These are phyloP conservation scores for Xestia ashworthii DNA, from an alignment of 2,888 invertebrate genomes.

Conservation along the genomic window DNA sequence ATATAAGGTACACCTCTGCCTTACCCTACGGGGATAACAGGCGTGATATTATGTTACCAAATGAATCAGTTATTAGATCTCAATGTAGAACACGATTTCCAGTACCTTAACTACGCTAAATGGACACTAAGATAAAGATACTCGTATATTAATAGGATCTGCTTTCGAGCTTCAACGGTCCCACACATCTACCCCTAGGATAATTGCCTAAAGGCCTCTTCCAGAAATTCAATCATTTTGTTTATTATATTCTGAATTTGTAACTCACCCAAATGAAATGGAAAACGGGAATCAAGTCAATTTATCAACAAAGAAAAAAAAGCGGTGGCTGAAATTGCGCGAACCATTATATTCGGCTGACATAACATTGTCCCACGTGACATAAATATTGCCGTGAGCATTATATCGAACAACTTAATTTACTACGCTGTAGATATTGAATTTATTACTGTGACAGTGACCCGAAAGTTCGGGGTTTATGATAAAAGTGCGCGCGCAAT, in stretches of 20 bases:
- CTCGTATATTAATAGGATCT: constrained; percentile 1
- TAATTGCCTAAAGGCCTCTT: constrained; percentile 23
- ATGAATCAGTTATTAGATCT: constrained; percentile 1
- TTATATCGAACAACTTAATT: constrained; percentile 75
- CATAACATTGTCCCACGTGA: constrained; percentile 44
- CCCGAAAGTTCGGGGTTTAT: constrained; percentile 50
- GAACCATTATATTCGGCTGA: constrained; percentile 47
- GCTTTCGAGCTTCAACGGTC: background rate
- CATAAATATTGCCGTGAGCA: constrained; percentile 69
- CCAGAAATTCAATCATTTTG: constrained; percentile 13
- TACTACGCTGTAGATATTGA: constrained; percentile 67
- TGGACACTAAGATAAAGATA: background rate
- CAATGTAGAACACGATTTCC: constrained; percentile 12
- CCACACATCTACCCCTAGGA: background rate
- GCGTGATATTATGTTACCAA: too few relatives aligned
- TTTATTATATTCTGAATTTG: background rate
- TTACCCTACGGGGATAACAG: too few relatives aligned
- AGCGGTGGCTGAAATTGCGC: constrained; percentile 15
- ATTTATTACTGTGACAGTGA: constrained; percentile 67
- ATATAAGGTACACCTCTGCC: too few relatives aligned
- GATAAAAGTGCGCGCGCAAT: constrained; percentile 57
- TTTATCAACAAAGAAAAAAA: constrained; percentile 18
- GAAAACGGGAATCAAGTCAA: background rate
- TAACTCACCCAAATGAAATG: constrained; percentile 5
- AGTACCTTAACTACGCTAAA: constrained; percentile 7